Percentiles rank a stretch among this genome's conserved stretches.
phyloP scores from a whole-genome alignment of 1,140 invertebrate species.

The Cotesia chilonis region DNA sequence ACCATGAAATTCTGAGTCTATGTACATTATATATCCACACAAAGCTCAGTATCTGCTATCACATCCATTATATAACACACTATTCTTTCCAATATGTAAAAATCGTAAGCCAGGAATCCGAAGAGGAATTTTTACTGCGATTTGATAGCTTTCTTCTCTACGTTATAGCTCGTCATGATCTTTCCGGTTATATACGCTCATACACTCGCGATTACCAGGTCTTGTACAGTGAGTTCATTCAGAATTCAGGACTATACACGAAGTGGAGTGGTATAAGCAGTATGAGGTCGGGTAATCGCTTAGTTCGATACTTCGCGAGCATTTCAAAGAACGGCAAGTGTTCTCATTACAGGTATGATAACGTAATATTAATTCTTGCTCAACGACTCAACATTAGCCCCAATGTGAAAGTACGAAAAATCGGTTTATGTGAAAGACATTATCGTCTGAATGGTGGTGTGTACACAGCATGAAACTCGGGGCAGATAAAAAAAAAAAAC shows the following conservation, averaged over 20 bases:
- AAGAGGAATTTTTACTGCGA: too few species aligned
- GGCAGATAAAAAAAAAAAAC: background rate
- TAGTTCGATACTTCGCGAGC: conserved; percentile 25
- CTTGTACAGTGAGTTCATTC: too few species aligned
- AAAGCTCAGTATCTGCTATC: too few species aligned
- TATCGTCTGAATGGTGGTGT: conserved; percentile 8
- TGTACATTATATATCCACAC: too few species aligned
- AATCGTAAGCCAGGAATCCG: too few species aligned
- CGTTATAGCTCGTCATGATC: too few species aligned
- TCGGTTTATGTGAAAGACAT: conserved; percentile 35
- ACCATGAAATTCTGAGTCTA: too few species aligned
- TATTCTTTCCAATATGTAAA: too few species aligned
- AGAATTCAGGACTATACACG: too few species aligned
- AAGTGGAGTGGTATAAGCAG: background rate
- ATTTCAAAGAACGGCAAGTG: conserved; percentile 37
- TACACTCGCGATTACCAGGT: too few species aligned
- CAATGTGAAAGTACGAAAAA: conserved; percentile 22
- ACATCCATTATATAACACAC: too few species aligned
- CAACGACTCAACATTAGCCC: conserved; percentile 28
- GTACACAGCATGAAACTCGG: background rate
- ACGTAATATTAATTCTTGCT: conserved; percentile 41
- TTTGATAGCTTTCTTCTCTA: too few species aligned
- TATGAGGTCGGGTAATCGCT: conserved; percentile 26
- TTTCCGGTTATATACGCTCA: background rate
- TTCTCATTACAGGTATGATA: conserved; percentile 38